Conservation (phyloP, 2,888 invertebrate species). For the Apoda limacodes region DNA sequence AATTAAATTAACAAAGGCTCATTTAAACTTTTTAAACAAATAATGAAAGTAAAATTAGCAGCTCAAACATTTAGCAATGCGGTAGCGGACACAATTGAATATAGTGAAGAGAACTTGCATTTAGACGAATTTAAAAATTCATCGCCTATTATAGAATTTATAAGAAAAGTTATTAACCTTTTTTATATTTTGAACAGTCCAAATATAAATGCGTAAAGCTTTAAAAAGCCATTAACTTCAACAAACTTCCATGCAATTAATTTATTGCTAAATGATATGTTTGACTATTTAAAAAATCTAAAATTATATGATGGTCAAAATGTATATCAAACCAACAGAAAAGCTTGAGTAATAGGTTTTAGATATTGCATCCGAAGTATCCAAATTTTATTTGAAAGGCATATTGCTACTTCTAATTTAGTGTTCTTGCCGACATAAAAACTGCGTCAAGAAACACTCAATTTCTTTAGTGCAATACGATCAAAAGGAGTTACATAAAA, state of each 20-base stretch:
- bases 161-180: slow-evolving; percentile 2
- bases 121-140: slow-evolving; percentile 5
- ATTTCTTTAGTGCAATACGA: slow-evolving; percentile 8
- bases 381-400: slow-evolving; percentile 8
- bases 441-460: slow-evolving; percentile 7
- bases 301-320: neutral
- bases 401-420: slow-evolving; percentile 7
- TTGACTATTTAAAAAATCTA: slow-evolving; percentile 1
- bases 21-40: slow-evolving; percentile 3
- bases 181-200: slow-evolving; percentile 4
- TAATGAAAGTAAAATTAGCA: too few relatives aligned
- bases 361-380: slow-evolving; percentile 4
- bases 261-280: neutral
- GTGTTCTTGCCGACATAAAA: slow-evolving; percentile 11
- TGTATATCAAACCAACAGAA: slow-evolving; percentile 1
- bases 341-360: slow-evolving; percentile 7
- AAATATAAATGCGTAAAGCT: slow-evolving; percentile 3
- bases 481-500: slow-evolving; percentile 8
- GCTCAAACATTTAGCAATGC: slow-evolving; percentile 2
- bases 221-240: slow-evolving; percentile 4
- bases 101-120: slow-evolving; percentile 2
- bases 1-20: slow-evolving; percentile 5
- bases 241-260: neutral
- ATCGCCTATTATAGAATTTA: slow-evolving; percentile 1
- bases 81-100: neutral